phyloP scores from a whole-genome alignment of 2,113 vertebrate genomes.

The Ornithorhynchus anatinus region DNA sequence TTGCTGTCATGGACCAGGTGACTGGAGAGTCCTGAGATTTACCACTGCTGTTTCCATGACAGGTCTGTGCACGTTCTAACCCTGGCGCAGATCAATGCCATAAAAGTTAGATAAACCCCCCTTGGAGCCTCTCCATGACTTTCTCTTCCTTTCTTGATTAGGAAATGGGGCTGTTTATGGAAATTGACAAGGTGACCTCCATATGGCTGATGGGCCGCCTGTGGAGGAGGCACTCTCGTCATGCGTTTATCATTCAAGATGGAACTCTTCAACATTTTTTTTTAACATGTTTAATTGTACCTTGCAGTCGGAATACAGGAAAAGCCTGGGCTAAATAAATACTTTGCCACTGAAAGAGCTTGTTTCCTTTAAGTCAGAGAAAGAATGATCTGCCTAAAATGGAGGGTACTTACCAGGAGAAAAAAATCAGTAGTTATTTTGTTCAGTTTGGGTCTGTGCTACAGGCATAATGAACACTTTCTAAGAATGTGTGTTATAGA shows the following conservation, averaged over 20 bases:
- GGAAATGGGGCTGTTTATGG: constrained; percentile 62
- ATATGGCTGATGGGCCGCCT: constrained; percentile 60
- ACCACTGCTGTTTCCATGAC: constrained; percentile 38
- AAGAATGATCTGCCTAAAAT: too few species aligned
- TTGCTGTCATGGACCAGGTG: constrained; percentile 16
- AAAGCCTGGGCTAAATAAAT: too few species aligned
- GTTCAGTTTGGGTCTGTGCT: too few species aligned
- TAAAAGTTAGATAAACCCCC: constrained; percentile 41
- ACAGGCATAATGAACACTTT: too few species aligned
- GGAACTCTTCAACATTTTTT: too few species aligned
- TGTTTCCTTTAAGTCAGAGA: too few species aligned
- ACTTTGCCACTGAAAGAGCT: too few species aligned
- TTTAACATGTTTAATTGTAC: too few species aligned
- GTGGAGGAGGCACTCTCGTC: constrained; percentile 31
- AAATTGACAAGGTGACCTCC: constrained; percentile 61
- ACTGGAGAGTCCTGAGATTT: constrained; percentile 50
- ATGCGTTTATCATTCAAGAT: constrained; percentile 39
- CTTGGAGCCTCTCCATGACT: constrained; percentile 35
- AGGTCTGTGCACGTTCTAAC: constrained; percentile 44
- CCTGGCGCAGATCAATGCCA: constrained; percentile 52
- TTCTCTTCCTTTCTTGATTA: constrained; percentile 40
- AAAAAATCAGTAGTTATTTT: too few species aligned
- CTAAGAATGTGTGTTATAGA: too few species aligned
- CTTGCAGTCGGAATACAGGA: too few species aligned
- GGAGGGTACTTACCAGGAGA: too few species aligned